Percentiles rank a stretch among this genome's conserved stretches.
Conservation (phyloP, 2,888 invertebrate genomes). For the Heliconius aoede region DNA sequence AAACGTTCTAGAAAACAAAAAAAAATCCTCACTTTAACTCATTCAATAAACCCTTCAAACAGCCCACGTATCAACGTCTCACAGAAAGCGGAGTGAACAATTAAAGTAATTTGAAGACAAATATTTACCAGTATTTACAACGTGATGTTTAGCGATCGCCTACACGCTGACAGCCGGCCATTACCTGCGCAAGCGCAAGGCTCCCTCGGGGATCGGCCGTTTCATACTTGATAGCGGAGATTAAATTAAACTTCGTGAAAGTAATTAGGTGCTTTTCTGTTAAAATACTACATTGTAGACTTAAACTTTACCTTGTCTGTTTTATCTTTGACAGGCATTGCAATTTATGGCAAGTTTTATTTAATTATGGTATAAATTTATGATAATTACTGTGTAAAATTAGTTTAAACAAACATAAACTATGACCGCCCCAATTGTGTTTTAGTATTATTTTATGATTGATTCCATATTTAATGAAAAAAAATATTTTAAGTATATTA, state of each 20-base stretch:
- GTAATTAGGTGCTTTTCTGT: conserved; percentile 48
- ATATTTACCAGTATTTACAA: conserved; percentile 76
- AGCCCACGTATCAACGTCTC: conserved; percentile 47
- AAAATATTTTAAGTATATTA: not conserved
- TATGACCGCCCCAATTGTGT: not conserved
- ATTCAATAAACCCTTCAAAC: conserved; percentile 46
- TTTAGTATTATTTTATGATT: not conserved
- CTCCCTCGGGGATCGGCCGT: conserved; percentile 61
- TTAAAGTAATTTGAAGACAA: conserved; percentile 77
- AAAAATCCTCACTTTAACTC: conserved; percentile 31
- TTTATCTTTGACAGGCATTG: conserved; percentile 24
- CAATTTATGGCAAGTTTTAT: conserved; percentile 6
- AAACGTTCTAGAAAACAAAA: not conserved
- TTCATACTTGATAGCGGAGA: conserved; percentile 55
- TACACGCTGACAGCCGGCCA: conserved; percentile 73
- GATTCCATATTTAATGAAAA: conserved; percentile 1
- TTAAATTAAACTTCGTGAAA: conserved; percentile 50
- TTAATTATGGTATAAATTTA: conserved; percentile 5
- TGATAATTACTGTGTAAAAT: not conserved
- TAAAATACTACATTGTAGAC: conserved; percentile 42
- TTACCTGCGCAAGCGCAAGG: conserved; percentile 61
- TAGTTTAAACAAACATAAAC: not conserved
- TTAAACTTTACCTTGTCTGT: conserved; percentile 24
- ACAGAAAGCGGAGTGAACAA: conserved; percentile 50
- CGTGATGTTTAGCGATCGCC: conserved; percentile 73